phyloP scores from a whole-genome alignment of 2,113 vertebrate species.

The Ivindomyrus marchei region DNA sequence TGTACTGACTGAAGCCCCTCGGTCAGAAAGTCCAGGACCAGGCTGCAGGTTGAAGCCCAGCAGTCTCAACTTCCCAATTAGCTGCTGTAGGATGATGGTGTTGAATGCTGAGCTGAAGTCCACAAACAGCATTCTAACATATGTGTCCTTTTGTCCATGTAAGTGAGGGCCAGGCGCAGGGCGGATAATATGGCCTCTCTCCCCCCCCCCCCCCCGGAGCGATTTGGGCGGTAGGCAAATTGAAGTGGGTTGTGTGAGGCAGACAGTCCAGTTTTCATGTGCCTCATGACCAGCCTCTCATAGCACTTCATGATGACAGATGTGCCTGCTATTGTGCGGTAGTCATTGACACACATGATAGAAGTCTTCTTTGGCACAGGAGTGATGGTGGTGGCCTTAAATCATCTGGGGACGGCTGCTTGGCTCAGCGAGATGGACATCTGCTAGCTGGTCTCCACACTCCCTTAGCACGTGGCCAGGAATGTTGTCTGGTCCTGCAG shows the following conservation, averaged over 20 bases:
- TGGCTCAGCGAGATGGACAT: not conserved
- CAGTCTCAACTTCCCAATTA: not conserved
- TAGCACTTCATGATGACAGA: not conserved
- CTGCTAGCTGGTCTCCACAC: not conserved
- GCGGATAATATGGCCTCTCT: not conserved
- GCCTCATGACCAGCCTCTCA: not conserved
- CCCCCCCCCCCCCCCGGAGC: fast-evolving
- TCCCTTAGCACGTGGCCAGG: not conserved
- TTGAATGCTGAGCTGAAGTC: not conserved
- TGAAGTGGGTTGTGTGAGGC: no score
- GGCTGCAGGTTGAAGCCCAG: not conserved
- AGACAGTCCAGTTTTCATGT: not conserved
- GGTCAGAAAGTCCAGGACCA: no score
- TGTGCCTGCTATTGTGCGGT: no score
- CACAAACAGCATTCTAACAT: not conserved
- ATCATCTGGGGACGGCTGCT: not conserved
- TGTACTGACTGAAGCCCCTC: no score
- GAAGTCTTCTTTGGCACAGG: not conserved
- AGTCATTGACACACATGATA: not conserved
- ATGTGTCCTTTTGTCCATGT: not conserved
- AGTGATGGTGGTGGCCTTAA: not conserved
- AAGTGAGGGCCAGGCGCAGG: not conserved
- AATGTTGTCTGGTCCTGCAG: not conserved
- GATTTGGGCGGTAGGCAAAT: not conserved
- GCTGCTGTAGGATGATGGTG: not conserved